Base-by-base conservation (phyloP, 23 tunicate species). In the Corella eumyota region DNA sequence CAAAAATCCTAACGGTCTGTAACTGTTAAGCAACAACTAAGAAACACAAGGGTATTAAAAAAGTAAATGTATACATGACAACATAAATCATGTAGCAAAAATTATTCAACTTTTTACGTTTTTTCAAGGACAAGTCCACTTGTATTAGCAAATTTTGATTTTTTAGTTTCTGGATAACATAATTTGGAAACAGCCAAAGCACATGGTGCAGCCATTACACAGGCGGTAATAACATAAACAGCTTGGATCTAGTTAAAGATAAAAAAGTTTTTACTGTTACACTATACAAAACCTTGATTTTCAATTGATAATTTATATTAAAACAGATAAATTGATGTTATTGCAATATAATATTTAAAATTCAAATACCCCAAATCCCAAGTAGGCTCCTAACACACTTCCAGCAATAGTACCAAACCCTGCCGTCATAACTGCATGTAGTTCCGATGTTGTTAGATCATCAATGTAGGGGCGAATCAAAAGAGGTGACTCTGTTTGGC, bases 131-230 rank as follows among this genome's bases (percentile, higher is more conserved):
- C 61, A 7, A 84, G 61, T 3, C 77, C 95, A 31, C 65, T 74
- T 15, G 58, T 35, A 22, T 74, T 22, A 0, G 27, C 38, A 66
- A 86, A 86, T 56, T 86, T 86, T n/a, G 95, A 86, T 30, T 70
- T 66, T 63, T 77, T 71, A 20, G 95, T 86, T 66, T 90, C 98
- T 1, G 98, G 98, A 60, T 76, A 82, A 32, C 63, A 70, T 45
- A 92, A 37, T 51, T 92, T 92, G 27, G 86, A 51, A 23, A 84
- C 58, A 30, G 81, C 93, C 19, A 92, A 64, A 4, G 98, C 93
- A 65, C 93, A 85, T 17, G 98, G 98, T 24, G 98, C 86, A 11
- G 98, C 91, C 98, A 92, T 92, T 26, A 92, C 72, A 45, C 86
- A 76, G 6, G 87, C 93, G 9, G 93, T 76, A 56, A 92, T 76